These are phyloP conservation scores for Lepidurus arcticus DNA, from an alignment of 1,140 invertebrate genomes.

Conservation along the genomic window DNA sequence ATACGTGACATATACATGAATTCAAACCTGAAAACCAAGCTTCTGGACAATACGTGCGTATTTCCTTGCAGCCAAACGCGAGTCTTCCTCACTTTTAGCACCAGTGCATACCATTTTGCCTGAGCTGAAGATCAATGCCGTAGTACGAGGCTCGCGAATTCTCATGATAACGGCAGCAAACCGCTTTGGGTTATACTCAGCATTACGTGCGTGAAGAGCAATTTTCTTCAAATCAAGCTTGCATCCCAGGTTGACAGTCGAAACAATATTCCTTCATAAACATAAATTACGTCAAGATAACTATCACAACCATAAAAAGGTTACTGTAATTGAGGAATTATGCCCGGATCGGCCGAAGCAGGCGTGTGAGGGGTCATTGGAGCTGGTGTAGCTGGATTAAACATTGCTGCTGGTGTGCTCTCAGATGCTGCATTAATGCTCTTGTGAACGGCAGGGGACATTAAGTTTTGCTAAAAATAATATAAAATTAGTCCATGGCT, in stretches of 20 bases:
- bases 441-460: constrained; percentile 27
- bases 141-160: constrained; percentile 96
- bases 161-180: constrained; percentile 99
- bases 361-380: constrained; percentile 93
- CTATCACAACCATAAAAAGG: constrained; percentile 40
- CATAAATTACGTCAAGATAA: constrained; percentile 36
- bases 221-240: constrained; percentile 96
- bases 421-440: constrained; percentile 28
- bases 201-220: constrained; percentile 96
- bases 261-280: constrained; percentile 84
- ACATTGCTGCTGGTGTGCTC: constrained; percentile 31
- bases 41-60: constrained; percentile 99
- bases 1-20: constrained; percentile 28
- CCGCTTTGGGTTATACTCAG: constrained; percentile 99
- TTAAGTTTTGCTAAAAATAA: constrained; percentile 37
- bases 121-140: constrained; percentile 97
- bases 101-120: constrained; percentile 99
- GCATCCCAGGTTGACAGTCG: constrained; percentile 94
- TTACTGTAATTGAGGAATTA: constrained; percentile 90
- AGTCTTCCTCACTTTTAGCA: constrained; percentile 98
- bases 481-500: constrained; percentile 33
- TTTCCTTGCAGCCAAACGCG: constrained; percentile 91
- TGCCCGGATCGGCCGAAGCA: constrained; percentile 85
- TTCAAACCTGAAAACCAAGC: constrained; percentile 81
- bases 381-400: constrained; percentile 60